Percentiles rank a stretch among this genome's conserved stretches.
Conservation (phyloP, 2,113 vertebrate species). For the Ptilorrhoa leucosticta region DNA sequence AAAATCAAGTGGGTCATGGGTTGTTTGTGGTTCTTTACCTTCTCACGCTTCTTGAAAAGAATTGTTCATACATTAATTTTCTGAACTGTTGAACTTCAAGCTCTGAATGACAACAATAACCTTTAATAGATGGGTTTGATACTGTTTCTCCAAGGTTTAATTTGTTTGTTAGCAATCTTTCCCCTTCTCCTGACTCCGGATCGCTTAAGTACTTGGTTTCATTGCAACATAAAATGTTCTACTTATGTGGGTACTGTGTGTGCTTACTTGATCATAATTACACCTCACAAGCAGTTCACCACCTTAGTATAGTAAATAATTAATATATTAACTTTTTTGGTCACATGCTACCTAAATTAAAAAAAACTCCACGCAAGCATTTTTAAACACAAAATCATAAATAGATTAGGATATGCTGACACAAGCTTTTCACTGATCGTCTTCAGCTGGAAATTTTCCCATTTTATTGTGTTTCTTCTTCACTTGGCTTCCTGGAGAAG, state of each 20-base stretch:
- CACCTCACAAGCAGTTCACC: background rate
- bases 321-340: background rate
- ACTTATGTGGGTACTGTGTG: background rate
- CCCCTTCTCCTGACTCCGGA: background rate
- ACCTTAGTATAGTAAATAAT: background rate
- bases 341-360: background rate
- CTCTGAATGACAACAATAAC: background rate
- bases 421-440: background rate
- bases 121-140: background rate
- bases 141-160: background rate
- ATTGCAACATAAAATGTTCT: background rate
- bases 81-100: background rate
- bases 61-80: background rate
- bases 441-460: constrained; percentile 1
- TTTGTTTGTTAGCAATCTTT: background rate
- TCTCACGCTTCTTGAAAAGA: background rate
- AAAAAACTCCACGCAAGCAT: background rate
- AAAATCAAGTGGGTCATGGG: background rate
- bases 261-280: background rate
- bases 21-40: background rate
- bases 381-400: background rate
- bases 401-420: background rate
- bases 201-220: background rate
- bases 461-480: background rate
- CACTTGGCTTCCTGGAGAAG: background rate